These are phyloP conservation scores for Rhingia rostrata DNA, from an alignment of 2,888 invertebrate genomes.

Conservation along the genomic window DNA sequence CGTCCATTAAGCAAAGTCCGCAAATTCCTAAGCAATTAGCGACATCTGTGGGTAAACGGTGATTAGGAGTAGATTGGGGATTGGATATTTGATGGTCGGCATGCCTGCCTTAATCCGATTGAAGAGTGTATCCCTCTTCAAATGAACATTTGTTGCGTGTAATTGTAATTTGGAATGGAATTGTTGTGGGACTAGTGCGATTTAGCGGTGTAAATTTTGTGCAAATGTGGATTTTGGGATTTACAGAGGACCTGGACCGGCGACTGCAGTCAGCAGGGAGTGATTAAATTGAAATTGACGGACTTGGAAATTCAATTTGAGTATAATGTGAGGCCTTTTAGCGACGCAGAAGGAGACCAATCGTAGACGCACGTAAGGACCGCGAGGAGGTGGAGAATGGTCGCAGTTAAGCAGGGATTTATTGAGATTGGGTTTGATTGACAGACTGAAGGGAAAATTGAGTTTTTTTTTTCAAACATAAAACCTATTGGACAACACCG, in stretches of 20 bases:
- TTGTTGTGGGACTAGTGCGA: background rate
- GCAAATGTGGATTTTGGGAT: background rate
- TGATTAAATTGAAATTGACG: slow-evolving; percentile 24
- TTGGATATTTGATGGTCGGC: slow-evolving; percentile 6
- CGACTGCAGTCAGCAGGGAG: background rate
- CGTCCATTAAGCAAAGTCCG: slow-evolving; percentile 60
- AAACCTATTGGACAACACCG: no score
- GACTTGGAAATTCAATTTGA: slow-evolving; percentile 16
- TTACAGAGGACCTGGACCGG: background rate
- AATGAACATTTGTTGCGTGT: slow-evolving; percentile 47
- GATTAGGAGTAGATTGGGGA: slow-evolving; percentile 22
- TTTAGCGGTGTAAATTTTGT: background rate
- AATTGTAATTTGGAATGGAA: slow-evolving; percentile 38
- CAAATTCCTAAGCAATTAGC: slow-evolving; percentile 71
- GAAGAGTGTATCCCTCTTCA: slow-evolving; percentile 28
- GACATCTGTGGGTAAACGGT: slow-evolving; percentile 62
- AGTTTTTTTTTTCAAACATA: no score
- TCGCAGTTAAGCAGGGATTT: no score
- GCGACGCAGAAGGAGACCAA: background rate
- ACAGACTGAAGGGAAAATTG: no score
- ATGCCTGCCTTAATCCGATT: background rate
- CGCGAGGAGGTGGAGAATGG: no score
- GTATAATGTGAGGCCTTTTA: slow-evolving; percentile 18
- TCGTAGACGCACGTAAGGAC: no score
- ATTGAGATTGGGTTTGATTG: no score